Conservation (phyloP, 2,888 invertebrate genomes). For the Pristionchus arcanus region DNA sequence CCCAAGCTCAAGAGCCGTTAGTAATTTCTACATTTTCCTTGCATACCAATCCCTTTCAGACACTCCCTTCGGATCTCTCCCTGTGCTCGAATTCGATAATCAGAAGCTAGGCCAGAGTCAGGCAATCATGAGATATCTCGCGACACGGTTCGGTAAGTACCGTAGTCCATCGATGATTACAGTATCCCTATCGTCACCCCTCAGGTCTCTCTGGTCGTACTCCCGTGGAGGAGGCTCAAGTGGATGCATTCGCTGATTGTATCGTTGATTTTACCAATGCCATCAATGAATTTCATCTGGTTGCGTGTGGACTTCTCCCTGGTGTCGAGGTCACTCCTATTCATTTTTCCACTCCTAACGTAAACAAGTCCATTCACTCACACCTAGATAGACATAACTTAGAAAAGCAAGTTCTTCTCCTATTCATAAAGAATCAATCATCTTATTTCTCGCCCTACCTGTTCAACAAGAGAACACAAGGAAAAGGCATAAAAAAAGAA, state of each 20-base stretch:
- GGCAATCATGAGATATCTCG: slow-evolving; percentile 39
- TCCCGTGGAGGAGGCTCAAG: slow-evolving; percentile 28
- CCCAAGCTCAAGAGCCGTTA: slow-evolving; percentile 2
- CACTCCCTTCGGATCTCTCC: background rate
- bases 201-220: slow-evolving; percentile 33
- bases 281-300: slow-evolving; percentile 29
- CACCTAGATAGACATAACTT: background rate
- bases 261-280: slow-evolving; percentile 5
- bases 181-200: background rate
- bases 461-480: background rate
- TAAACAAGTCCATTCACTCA: background rate
- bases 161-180: background rate
- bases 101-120: slow-evolving; percentile 33
- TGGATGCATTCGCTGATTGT: slow-evolving; percentile 31
- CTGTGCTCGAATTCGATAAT: slow-evolving; percentile 26
- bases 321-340: background rate
- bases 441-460: background rate
- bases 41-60: background rate
- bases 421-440: background rate
- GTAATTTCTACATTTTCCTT: background rate
- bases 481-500: background rate
- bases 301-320: background rate
- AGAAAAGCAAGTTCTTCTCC: background rate
- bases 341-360: background rate
- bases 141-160: background rate